Evolutionary conservation across 2,888 invertebrate genomes (phyloP).

Genomic region (Pristionchus maxplancki): DNA sequence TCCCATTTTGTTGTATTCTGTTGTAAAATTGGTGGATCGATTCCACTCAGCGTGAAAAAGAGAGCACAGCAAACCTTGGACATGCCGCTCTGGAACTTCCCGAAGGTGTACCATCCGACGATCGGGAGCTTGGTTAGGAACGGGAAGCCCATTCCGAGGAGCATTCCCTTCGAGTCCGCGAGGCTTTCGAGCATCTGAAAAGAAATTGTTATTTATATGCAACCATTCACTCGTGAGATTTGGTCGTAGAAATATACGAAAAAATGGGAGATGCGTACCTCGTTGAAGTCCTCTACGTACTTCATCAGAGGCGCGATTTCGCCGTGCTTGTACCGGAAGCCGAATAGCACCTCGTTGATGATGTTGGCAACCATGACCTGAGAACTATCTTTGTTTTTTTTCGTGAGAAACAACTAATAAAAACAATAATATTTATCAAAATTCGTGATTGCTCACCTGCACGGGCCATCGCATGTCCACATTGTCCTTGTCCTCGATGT

Average conservation of each 20-base stretch:
- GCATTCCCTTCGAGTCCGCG: not conserved
- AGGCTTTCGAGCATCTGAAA: not conserved
- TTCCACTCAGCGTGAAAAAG: not conserved
- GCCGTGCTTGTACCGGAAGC: not conserved
- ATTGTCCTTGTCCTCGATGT: constrained; percentile 12
- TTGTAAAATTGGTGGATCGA: not conserved
- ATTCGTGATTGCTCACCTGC: not conserved
- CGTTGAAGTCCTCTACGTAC: not conserved
- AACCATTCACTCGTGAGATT: too few relatives aligned
- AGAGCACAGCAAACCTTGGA: not conserved
- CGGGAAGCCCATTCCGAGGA: not conserved
- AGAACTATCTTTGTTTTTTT: not conserved
- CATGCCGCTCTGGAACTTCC: not conserved
- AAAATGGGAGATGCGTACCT: too few relatives aligned
- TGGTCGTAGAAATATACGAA: not conserved
- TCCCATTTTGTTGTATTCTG: not conserved
- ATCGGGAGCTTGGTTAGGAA: constrained; percentile 9
- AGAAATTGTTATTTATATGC: not conserved
- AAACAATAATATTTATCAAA: too few relatives aligned
- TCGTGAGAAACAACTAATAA: not conserved
- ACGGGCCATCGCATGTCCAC: constrained; percentile 26
- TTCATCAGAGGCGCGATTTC: not conserved
- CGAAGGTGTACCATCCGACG: not conserved
- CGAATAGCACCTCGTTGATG: not conserved
- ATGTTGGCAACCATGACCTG: not conserved